Evolutionary conservation across 1,140 invertebrate species (phyloP).

Genomic region (Camponotus floridanus): DNA sequence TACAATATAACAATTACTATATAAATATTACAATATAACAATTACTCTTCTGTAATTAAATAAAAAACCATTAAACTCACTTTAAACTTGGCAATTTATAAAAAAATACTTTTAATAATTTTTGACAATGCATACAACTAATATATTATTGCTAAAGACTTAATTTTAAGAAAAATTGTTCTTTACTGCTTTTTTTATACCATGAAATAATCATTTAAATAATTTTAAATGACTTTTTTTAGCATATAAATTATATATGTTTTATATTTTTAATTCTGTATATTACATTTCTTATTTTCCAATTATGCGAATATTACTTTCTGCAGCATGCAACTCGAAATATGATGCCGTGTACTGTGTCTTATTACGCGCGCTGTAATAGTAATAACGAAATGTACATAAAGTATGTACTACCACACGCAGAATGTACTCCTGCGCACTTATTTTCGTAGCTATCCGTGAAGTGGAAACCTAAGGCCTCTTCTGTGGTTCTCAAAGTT

Average conservation of each 20-base stretch:
- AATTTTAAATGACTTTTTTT: background rate
- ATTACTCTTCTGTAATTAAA: background rate
- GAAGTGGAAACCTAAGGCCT: conserved; percentile 55
- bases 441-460: conserved; percentile 54
- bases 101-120: background rate
- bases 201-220: background rate
- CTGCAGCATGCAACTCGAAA: conserved; percentile 14
- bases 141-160: background rate
- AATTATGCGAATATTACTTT: conserved; percentile 40
- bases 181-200: background rate
- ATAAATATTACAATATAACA: background rate
- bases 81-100: background rate
- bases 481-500: conserved; percentile 59
- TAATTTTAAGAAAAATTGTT: background rate
- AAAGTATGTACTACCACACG: conserved; percentile 29
- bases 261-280: background rate
- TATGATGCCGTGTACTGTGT: background rate
- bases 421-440: background rate
- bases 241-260: background rate
- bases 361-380: conserved; percentile 50
- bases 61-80: background rate
- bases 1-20: too few relatives aligned
- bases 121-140: background rate
- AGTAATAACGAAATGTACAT: conserved; percentile 56
- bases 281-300: conserved; percentile 39